Base-by-base conservation (phyloP, 2,888 invertebrate species). In the Lamellibrachia columna region DNA sequence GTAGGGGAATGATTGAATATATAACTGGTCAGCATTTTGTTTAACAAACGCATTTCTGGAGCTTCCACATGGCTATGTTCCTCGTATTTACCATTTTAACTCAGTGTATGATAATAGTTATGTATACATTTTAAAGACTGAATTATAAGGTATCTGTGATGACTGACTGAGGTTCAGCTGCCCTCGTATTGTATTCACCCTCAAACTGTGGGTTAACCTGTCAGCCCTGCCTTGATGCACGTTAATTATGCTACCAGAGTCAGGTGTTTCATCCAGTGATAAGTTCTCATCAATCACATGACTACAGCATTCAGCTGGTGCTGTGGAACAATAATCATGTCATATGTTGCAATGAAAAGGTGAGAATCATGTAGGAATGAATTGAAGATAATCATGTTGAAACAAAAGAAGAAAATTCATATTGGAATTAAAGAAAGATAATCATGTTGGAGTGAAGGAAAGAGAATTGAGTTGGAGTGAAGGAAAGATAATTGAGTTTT, bases 51-150 rank as follows among this genome's bases (percentile, higher is more conserved):
- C 75, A 75, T 75, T 75, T 75, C 75, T 22, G n/a, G 75, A 75
- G 75, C 75, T 75, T 75, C 75, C 75, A 75, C 75, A 75, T 2
- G 22, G n/a, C 6, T 22, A 75, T 75, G 75, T 75, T 75, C 75
- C 75, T 15, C 75, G 4, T 75, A 75, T 75, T 22, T 75, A 75
- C 15, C 15, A 22, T 75, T 75, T 75, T 75, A 75, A 15, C 40
- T 40, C 22, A 75, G 22, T 75, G 75, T 75, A n/a, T 75, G 15
- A 40, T 40, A 40, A 40, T 40, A 40, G 40, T 40, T 75, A 75
- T 75, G 75, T 75, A 75, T 75, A 75, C 75, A 75, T 75, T 75
- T 75, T 75, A 75, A n/a, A 75, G 75, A 75, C 75, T 11, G 22
- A 22, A 22, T 75, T 75, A 15, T n/a, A 75, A 22, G 75, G n/a